Base-by-base conservation (phyloP, 2,888 invertebrate genomes). In the Tetragnatha montana region DNA sequence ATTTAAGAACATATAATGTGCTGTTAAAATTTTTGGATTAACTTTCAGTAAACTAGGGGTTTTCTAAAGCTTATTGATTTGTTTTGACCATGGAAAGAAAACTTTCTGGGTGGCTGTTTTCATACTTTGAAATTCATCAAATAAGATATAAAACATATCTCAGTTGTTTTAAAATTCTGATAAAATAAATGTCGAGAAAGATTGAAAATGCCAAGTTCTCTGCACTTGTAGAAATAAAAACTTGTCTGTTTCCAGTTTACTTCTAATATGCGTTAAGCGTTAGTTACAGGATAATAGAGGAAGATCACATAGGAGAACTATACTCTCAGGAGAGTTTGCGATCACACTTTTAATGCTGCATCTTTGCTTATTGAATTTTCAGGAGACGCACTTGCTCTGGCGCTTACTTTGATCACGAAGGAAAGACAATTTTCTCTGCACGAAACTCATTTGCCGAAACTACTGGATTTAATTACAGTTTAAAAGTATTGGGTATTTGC, bases 231-330 rank as follows among this genome's bases (percentile, higher is more conserved):
- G 68, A 85, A 81, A 70, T 85, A 60, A 89, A 69, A 74, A 85
- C 71, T 22, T 71, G 21, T 89, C 85, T 89, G 71, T 76, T 89
- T 89, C 81, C 85, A 89, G 85, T 85, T 89, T 80, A 75, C 78
- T 89, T 89, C 89, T 89, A 89, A 89, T 89, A 69, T 75, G 60
- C 50, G 22, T 51, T 76, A 81, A 71, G 71, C 85, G 78, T 89
- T 89, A 89, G 89, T 89, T 89, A 68, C 89, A 89, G 89, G 89
- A 81, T 71, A 76, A 76, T 80, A 89, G 89, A 85, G 68, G 89
- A 81, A 85, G 81, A 83, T 19, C 69, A 35, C 35, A 35, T 88
- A 83, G 87, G 49, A 74, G 87, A 82, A 81, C 50, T 75, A 22
- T 76, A 73, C 71, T 84, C 78, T 49, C 76, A n/a, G 89, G 70